Evolutionary conservation across 2,888 invertebrate genomes (phyloP), one percentile per base, ranked within the genome.

Genomic region (Napeogenes sylphis): DNA sequence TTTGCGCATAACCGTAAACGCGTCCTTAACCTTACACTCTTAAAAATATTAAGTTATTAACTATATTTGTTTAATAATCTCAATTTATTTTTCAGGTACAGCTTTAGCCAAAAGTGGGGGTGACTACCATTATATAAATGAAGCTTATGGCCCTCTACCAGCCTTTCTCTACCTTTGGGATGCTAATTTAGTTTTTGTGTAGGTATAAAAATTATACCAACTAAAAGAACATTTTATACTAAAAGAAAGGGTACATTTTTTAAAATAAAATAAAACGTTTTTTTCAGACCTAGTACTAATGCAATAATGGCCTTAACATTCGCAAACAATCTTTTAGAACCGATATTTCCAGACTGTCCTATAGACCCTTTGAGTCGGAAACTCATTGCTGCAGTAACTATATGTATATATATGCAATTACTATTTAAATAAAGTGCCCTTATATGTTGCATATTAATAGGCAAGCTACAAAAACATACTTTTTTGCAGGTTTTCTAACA

Each of bases 121-220:
- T 2, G 99, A 99, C 88, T 99, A 99, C 84, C 98, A 98, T 45
- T 99, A 99, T 77, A 98, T 99, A 69, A 93, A 94, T 75, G 95
- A 98, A 84, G 96, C 98, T 2, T 99, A 94, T 79, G 99, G 99
- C 35, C 93, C 95, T 2, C 84, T 99, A 62, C 97, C 97, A 14
- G 96, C 98, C 0, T 99, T 99, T 83, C 90, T 99, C 13, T 99
- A 97, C 81, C 90, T 99, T 13, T 99, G 99, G 99, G 97, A 97
- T 80, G 98, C 98, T n/a, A 95, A 97, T 90, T 92, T 98, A 75
- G 96, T 99, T 67, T 98, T 99, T 91, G 97, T 98, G 95, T 98
- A 87, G 93, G 97, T 92, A 58, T 46, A 30, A 13, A n/a, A 42
- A 21, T 21, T 21, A 21, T 21, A 21, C 21, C 21, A 21, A 21